Evolutionary conservation across 2,797 vertebrate species (phyloP), one percentile per base, ranked within the genome.

Genomic region (Australoheros facetus): DNA sequence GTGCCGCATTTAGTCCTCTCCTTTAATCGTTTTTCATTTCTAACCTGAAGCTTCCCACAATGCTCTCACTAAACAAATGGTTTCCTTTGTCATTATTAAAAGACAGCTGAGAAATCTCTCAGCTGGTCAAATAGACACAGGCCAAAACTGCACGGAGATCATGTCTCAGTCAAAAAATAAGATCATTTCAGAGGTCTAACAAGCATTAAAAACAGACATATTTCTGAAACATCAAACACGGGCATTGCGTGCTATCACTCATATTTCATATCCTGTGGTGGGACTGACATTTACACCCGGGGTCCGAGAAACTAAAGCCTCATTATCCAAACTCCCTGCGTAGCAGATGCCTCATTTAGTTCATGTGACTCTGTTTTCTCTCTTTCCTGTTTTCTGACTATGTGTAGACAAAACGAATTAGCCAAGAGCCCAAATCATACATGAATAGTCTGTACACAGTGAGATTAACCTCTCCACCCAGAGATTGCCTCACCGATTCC

Each of bases 61-160:
- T 86, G 64, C 23, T 81, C 79, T 73, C 28, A 16, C 66, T 77
- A 88, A 92, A 91, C 89, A 90, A 87, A 90, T 83, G 75, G 75
- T 76, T 92, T 92, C 85, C 84, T 91, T 89, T 77, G 85, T 90
- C 85, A 82, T 88, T 72, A 83, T 80, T 84, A 77, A 81, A 81
- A 77, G 42, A 91, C 91, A 93, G 92, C 90, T 93, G 92, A 93
- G 87, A 90, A 87, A 82, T 75, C 56, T 91, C 92, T 81, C 66
- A 11, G 80, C 58, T 78, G 79, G 62, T 58, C 19, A 71, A 74
- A 54, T 17, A 82, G 72, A 86, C 53, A 59, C 53, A 69, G 70
- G 81, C 51, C 60, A 66, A 81, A 87, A 78, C 77, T 45, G 51
- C 30, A 23, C 69, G 9, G n/a, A 72, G 78, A 39, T 88, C 79